Evolutionary conservation across 2,113 vertebrate genomes (phyloP).

Genomic region (Oryzias woworae): DNA sequence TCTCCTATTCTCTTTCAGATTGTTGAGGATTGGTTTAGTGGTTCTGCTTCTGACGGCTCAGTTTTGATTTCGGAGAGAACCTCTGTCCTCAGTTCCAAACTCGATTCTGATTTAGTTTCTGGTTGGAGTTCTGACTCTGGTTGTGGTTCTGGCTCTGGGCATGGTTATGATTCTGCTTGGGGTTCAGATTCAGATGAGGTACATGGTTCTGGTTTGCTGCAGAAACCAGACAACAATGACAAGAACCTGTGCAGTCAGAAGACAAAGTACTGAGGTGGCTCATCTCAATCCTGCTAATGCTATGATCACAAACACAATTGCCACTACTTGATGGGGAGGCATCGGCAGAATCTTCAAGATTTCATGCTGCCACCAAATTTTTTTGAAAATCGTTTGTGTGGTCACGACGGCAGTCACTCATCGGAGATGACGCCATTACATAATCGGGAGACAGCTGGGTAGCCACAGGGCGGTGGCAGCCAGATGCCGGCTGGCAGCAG

Average conservation of each 20-base stretch:
- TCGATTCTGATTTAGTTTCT: conserved; percentile 40
- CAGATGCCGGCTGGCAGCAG: no score
- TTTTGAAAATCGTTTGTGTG: no score
- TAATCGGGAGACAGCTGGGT: no score
- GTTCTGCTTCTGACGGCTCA: conserved; percentile 64
- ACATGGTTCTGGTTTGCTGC: conserved; percentile 51
- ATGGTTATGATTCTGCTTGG: conserved; percentile 57
- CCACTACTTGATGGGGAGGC: no score
- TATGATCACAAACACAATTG: no score
- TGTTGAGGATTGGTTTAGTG: conserved; percentile 73
- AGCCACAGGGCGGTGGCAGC: no score
- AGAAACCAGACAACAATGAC: conserved; percentile 38
- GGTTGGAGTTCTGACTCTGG: conserved; percentile 44
- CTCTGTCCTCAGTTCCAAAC: conserved; percentile 35
- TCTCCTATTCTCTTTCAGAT: conserved; percentile 63
- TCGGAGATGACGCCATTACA: no score
- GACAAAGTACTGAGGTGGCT: conserved; percentile 25
- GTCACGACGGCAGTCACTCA: no score
- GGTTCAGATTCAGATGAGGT: conserved; percentile 70
- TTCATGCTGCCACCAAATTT: no score
- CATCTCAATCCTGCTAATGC: no score
- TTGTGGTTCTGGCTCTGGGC: conserved; percentile 61
- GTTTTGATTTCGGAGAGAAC: conserved; percentile 52
- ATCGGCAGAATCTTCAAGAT: no score
- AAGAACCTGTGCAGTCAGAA: conserved; percentile 50